Evolutionary conservation across 2,797 vertebrate genomes (phyloP), one percentile per base, ranked within the genome.

Genomic region (Natrix natrix): DNA sequence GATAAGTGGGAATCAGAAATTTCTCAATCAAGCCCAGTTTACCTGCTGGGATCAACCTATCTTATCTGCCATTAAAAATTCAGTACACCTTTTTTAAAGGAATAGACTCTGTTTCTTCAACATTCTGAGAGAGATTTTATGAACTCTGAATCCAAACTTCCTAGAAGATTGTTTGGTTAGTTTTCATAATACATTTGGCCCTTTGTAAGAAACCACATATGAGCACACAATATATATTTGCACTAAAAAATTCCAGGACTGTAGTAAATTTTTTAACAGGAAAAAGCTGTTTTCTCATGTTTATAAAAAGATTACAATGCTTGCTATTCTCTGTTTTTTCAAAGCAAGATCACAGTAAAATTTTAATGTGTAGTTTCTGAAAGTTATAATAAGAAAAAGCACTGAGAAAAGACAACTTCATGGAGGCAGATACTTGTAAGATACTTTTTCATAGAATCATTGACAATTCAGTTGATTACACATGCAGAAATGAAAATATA

Each of bases 311-410:
- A 83, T 78, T 55, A 87, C 28, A 91, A 91, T 7, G 10, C 57
- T 91, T 93, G 87, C 59, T 92, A 94, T 56, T 52, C 43, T 94
- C 74, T 61, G 57, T 2, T 52, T n/a, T 66, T 56, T 91, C 14
- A 20, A 59, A 93, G 56, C 28, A 94, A 78, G 52, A 90, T 28
- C 93, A 48, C 43, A 8, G 16, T 55, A 93, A 95, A 94, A 94
- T 91, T 91, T 91, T 91, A 83, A 86, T 54, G 89, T 20, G 6
- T 0, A 91, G 56, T 54, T 95, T 94, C 52, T 91, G 57, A 94
- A 95, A 95, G 78, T 1, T 94, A 86, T 1, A 92, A 37, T 74
- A 88, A 92, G 20, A 66, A 90, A n/a, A 92, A 93, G 89, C 90
- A 90, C 11, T 74, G 55, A 20, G 86, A 90, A 87, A 10, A 56